Conservation (phyloP, 2,888 invertebrate species). For the Eupithecia insigniata region DNA sequence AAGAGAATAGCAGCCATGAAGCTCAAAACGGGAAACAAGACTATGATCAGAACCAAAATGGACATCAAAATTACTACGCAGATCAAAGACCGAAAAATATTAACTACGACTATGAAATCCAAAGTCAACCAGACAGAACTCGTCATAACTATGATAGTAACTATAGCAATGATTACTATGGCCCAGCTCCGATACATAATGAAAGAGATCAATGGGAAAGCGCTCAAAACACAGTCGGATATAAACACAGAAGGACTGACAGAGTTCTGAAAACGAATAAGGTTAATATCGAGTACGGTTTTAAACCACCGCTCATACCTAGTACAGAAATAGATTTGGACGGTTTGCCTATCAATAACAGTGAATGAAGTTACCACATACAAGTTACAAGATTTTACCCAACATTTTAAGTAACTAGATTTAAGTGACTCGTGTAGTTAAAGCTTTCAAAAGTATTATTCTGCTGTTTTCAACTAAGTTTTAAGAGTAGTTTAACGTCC, state of each 20-base stretch:
- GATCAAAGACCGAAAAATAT: slow-evolving; percentile 6
- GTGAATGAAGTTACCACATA: slow-evolving; percentile 35
- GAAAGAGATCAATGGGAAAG: slow-evolving; percentile 57
- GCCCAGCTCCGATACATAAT: slow-evolving; percentile 77
- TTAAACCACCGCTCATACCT: slow-evolving; percentile 91
- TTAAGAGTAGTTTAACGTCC: background rate
- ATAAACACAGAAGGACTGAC: slow-evolving; percentile 82
- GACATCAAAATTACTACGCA: slow-evolving; percentile 10
- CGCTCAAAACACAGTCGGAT: slow-evolving; percentile 59
- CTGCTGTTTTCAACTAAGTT: background rate
- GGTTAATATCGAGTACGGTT: slow-evolving; percentile 91
- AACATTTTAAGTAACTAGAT: background rate
- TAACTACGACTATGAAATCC: slow-evolving; percentile 3
- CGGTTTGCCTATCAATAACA: slow-evolving; percentile 84
- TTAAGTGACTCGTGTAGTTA: background rate
- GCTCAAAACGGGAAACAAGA: slow-evolving; percentile 51
- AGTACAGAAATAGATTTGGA: slow-evolving; percentile 91
- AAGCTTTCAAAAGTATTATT: slow-evolving; percentile 3
- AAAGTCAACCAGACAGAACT: slow-evolving; percentile 17
- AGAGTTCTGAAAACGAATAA: slow-evolving; percentile 77
- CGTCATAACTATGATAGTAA: slow-evolving; percentile 40
- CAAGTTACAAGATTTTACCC: background rate
- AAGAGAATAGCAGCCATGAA: slow-evolving; percentile 32
- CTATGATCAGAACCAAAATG: slow-evolving; percentile 1
- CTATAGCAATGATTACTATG: slow-evolving; percentile 55